phyloP scores from a whole-genome alignment of 1,140 invertebrate genomes.

The Drosophila eugracilis region DNA sequence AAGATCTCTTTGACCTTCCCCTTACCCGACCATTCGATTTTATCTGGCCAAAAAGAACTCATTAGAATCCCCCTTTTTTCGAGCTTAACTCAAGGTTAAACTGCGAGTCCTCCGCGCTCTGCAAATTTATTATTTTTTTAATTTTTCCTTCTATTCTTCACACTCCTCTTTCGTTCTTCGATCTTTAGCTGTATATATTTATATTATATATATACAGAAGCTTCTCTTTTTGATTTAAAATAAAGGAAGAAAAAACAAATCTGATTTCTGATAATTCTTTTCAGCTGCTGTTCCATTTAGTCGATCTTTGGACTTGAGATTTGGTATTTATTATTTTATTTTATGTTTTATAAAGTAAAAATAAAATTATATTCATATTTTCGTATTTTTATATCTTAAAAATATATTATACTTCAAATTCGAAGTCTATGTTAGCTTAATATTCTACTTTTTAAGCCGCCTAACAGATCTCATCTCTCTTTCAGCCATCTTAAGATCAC shows the following conservation, averaged over 20 bases:
- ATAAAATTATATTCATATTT: not conserved
- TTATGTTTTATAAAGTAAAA: not conserved
- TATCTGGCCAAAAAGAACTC: conserved; percentile 36
- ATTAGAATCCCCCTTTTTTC: conserved; percentile 58
- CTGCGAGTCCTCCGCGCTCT: conserved; percentile 8
- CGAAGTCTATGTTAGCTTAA: not conserved
- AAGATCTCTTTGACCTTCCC: conserved; percentile 29
- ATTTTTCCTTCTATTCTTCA: not conserved
- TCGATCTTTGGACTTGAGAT: conserved; percentile 12
- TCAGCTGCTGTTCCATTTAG: conserved; percentile 13
- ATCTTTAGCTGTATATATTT: conserved; percentile 8
- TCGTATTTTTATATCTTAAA: too few species aligned
- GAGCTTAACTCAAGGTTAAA: conserved; percentile 59
- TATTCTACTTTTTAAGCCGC: not conserved
- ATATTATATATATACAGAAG: conserved; percentile 18
- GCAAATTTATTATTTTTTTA: conserved; percentile 12
- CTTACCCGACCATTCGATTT: not conserved
- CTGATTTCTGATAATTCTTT: conserved; percentile 49
- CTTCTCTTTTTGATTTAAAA: conserved; percentile 25
- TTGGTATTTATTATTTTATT: conserved; percentile 1
- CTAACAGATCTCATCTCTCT: conserved; percentile 1
- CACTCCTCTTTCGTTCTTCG: not conserved
- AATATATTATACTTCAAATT: too few species aligned
- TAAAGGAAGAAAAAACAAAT: conserved; percentile 44
- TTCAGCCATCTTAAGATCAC: not conserved